Evolutionary conservation across 2,888 invertebrate species (phyloP), one percentile per base, ranked within the genome.

Genomic region (Druceiella hillmani): DNA sequence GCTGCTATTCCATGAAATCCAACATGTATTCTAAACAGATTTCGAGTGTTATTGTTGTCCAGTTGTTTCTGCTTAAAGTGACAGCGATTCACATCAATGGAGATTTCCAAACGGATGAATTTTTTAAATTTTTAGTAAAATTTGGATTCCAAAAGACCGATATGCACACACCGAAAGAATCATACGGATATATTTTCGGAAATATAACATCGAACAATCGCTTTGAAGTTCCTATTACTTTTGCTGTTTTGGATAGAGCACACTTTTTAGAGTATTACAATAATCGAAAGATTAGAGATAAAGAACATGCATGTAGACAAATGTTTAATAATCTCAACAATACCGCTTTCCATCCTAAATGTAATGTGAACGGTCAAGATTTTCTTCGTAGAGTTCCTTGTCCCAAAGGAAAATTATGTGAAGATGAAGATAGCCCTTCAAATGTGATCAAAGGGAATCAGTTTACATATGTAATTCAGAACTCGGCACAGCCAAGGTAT

Each of bases 141-240:
- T 98, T 95, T 64, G 97, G 95, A 40, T 91, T 97, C 61, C 95
- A 97, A 67, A 93, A 94, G 66, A 94, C 95, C 9, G 90, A 92
- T 61, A 77, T 83, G 27, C 85, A 90, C 61, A 81, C 84, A 51
- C 80, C 83, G 54, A 83, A 82, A 51, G 83, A 88, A 55, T 90
- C 93, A 48, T 86, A 87, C 64, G 97, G 97, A 31, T 97, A 90
- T 63, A 91, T 98, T 52, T 98, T 91, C 61, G 98, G 98, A 9
- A 97, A 97, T 62, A 80, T 97, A 30, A 91, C 94, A 15, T 78
- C 88, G 0, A 75, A 69, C 46, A 67, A 75, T 30, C 71, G 76
- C 38, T 81, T 84, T 53, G 73, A 75, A 40, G 75, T 75, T 47
- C 80, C 81, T 7, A 75, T 87, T 22, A 91, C 90, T 10, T 78